Conservation (phyloP, 2,888 invertebrate species). For the Baronia brevicornis region DNA sequence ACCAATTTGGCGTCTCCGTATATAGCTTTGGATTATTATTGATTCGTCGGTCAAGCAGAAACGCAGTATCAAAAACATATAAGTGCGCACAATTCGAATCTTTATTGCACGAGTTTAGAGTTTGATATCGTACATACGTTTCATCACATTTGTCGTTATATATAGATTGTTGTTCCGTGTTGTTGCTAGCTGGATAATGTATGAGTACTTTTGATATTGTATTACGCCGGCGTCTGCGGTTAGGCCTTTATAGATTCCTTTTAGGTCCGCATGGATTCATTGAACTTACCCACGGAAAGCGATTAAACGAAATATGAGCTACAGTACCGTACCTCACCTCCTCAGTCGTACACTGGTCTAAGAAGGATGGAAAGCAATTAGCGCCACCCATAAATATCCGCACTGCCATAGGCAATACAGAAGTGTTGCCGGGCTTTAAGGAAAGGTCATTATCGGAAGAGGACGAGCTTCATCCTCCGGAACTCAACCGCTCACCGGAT, state of each 20-base stretch:
- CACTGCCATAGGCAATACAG: too few species aligned
- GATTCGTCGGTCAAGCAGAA: slow-evolving; percentile 26
- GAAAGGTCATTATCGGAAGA: too few species aligned
- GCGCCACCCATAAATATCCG: too few species aligned
- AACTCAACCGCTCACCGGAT: too few species aligned
- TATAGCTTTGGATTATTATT: slow-evolving; percentile 26
- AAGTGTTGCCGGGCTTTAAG: too few species aligned
- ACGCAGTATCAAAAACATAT: slow-evolving; percentile 20
- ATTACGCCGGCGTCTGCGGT: slow-evolving; percentile 20
- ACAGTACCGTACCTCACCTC: too few species aligned
- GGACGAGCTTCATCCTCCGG: too few species aligned
- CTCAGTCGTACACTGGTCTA: too few species aligned
- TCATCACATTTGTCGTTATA: not conserved
- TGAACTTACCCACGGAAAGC: slow-evolving; percentile 3
- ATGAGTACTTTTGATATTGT: slow-evolving; percentile 9
- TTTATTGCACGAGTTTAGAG: slow-evolving; percentile 21
- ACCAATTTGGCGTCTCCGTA: slow-evolving; percentile 27
- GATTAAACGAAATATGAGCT: slow-evolving; percentile 2
- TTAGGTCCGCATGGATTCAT: slow-evolving; percentile 7
- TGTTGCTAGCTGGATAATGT: not conserved
- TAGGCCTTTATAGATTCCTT: slow-evolving; percentile 15
- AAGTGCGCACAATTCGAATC: slow-evolving; percentile 22
- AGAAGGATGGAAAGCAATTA: too few species aligned
- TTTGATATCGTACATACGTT: slow-evolving; percentile 20
- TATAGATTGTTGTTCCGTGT: slow-evolving; percentile 1